Base-by-base conservation (phyloP, 2,888 invertebrate genomes). In the Isoperla grammatica region DNA sequence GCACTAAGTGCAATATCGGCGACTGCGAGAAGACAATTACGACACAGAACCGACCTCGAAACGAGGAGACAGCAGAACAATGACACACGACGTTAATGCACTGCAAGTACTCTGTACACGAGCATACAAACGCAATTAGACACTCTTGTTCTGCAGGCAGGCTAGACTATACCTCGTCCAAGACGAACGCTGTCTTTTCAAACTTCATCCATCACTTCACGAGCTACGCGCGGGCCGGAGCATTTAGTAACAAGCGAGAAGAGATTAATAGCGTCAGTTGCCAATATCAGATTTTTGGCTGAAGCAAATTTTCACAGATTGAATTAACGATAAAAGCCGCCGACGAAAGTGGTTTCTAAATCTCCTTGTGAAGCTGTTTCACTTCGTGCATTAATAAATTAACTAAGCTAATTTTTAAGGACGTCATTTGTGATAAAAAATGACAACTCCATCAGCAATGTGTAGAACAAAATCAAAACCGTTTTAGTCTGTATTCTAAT, bases 241-340 rank as follows among this genome's bases (percentile, higher is more conserved):
- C 29, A 29, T 29, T 29, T 29, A 29, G 29, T 29, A 6, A 29
- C 29, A 29, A 29, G 29, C 8, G 29, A 29, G 29, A 29, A 29
- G 29, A 29, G 29, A 50, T 50, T 50, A 50, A 35, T 29, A 50
- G 29, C 49, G 49, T 15, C 49, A 50, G 29, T 29, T 29, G 29
- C 29, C 29, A 29, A 29, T 29, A 29, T 29, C 29, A 29, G 29
- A 29, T 29, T 29, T 29, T 29, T 50, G 49, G 22, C 49, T 35
- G 49, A 50, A 13, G 29, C 23, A 15, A 29, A 35, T 50, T 50
- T 50, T 50, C 23, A 8, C 29, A 29, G 49, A 50, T 35, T 23
- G 29, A 50, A 50, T 50, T 23, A 50, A 35, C 22, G 49, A 20
- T 50, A 50, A 50, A 50, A 50, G 49, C 49, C 22, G 29, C 29